These are phyloP conservation scores for Cynopterus sphinx DNA, from an alignment of 2,797 vertebrate species.

Conservation along the genomic window DNA sequence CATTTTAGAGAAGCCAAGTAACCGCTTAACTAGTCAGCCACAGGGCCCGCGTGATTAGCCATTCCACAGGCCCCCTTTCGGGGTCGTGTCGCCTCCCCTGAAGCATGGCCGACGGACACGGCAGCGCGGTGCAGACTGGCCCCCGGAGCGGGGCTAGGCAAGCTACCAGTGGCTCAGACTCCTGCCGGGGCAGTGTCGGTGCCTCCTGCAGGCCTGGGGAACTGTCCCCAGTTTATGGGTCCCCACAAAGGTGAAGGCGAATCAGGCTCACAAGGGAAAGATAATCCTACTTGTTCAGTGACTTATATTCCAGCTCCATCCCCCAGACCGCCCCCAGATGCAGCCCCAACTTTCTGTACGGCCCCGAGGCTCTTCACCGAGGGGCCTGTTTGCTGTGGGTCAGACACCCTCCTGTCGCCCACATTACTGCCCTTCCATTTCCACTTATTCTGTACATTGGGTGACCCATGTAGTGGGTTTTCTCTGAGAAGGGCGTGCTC, in stretches of 20 bases:
- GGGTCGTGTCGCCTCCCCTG: background rate
- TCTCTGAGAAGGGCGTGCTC: background rate
- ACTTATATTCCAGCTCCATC: background rate
- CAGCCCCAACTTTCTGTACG: background rate
- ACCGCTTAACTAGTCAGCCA: background rate
- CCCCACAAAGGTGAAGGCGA: background rate
- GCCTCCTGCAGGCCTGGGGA: background rate
- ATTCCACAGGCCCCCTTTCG: background rate
- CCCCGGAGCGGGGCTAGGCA: background rate
- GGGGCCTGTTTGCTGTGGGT: background rate
- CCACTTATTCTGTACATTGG: background rate
- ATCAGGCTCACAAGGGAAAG: background rate
- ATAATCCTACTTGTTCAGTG: background rate
- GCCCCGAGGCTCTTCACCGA: background rate
- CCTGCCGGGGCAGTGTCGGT: background rate
- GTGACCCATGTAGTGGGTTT: background rate
- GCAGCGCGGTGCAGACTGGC: background rate
- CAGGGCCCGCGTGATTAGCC: background rate
- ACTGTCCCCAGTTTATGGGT: background rate
- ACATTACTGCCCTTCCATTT: background rate
- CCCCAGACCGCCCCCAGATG: background rate
- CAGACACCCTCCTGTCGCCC: background rate
- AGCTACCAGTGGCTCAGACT: background rate
- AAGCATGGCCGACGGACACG: rapidly evolving
- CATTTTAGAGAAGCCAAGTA: background rate